phyloP scores from a whole-genome alignment of 2,797 vertebrate species.

The Silurus aristotelis region DNA sequence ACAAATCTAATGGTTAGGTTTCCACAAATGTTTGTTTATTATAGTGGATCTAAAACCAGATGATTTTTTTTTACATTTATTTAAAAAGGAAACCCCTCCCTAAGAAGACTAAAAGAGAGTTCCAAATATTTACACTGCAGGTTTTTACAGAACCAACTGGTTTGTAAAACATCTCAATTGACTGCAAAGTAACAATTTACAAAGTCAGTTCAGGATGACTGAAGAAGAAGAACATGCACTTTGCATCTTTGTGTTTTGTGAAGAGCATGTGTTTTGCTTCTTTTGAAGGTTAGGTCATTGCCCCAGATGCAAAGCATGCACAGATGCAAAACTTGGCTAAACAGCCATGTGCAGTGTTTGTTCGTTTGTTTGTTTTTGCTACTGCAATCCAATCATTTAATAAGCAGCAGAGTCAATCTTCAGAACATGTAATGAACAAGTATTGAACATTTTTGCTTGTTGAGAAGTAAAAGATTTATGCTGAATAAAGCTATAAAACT shows the following conservation, averaged over 20 bases:
- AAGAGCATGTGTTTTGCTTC: neutral
- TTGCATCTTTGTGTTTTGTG: constrained; percentile 8
- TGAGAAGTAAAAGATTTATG: neutral
- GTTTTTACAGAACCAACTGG: neutral
- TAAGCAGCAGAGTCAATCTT: neutral
- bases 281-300: neutral
- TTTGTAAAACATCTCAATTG: neutral
- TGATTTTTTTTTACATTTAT: neutral
- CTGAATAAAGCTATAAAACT: neutral
- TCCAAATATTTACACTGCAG: neutral
- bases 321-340: constrained; percentile 4
- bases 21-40: too few relatives aligned
- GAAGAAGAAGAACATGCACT: neutral
- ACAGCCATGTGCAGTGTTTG: neutral
- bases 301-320: neutral
- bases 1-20: too few relatives aligned
- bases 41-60: too few relatives aligned
- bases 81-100: neutral
- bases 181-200: neutral
- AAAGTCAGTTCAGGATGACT: constrained; percentile 3
- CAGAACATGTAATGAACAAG: neutral
- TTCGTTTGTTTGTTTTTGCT: too few relatives aligned
- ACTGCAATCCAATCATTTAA: neutral
- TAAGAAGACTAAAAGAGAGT: too few relatives aligned
- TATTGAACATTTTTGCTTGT: neutral